phyloP scores from a whole-genome alignment of 2,888 invertebrate genomes.

The Parnassius glacialis region DNA sequence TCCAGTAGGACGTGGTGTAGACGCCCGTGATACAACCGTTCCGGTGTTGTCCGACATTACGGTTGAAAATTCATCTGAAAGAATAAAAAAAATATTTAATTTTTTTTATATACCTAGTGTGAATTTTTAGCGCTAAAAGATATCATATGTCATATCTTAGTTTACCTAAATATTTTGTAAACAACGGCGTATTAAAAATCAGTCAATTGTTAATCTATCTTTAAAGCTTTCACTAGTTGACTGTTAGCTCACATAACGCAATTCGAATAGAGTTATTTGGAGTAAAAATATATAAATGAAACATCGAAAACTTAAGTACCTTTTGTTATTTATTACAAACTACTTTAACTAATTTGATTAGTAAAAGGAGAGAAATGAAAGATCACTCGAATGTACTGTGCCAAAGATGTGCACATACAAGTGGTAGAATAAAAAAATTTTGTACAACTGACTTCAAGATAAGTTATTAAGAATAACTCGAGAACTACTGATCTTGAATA shows the following conservation, averaged over 20 bases:
- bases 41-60: slow-evolving; percentile 76
- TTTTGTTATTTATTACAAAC: too few relatives aligned
- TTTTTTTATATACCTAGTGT: neutral
- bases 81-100: slow-evolving; percentile 32
- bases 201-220: slow-evolving; percentile 48
- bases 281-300: too few relatives aligned
- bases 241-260: slow-evolving; percentile 29
- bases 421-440: too few relatives aligned
- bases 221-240: slow-evolving; percentile 52
- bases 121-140: neutral
- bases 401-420: too few relatives aligned
- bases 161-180: slow-evolving; percentile 8
- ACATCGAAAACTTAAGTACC: too few relatives aligned
- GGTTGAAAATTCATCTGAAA: slow-evolving; percentile 61
- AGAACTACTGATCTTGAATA: too few relatives aligned
- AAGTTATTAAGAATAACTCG: too few relatives aligned
- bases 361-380: too few relatives aligned
- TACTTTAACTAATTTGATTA: too few relatives aligned
- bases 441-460: too few relatives aligned
- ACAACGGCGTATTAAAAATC: slow-evolving; percentile 32
- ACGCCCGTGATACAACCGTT: slow-evolving; percentile 71
- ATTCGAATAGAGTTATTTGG: too few relatives aligned
- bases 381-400: too few relatives aligned
- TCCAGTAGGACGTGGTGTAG: slow-evolving; percentile 72
- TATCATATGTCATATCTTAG: neutral